Evolutionary conservation across 2,113 vertebrate species (phyloP), one percentile per base, ranked within the genome.

Genomic region (Neolamprologus ventralis): DNA sequence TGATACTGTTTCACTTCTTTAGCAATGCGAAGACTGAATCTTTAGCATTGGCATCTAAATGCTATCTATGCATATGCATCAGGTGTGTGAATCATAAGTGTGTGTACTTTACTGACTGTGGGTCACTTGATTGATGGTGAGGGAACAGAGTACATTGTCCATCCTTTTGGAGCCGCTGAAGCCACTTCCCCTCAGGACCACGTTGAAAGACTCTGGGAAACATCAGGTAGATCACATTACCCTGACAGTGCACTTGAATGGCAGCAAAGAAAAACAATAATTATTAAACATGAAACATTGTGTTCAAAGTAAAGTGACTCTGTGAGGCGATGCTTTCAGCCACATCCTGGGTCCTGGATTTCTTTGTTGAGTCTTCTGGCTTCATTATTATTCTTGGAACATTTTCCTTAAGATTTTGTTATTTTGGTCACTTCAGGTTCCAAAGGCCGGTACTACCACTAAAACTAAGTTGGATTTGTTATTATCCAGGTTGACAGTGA

Each of bases 131-230:
- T 98, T 97, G 31, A 97, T 86, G 16, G 96, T 95, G 47, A 97
- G 97, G 21, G 95, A 96, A 55, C 98, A 99, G 54, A 97, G 92
- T 5, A 97, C 86, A 1, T 90, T 94, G 68, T 96, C 95, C 0
- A 81, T 90, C 35, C 87, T 96, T 82, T 94, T 96, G 16, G 97
- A 96, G 13, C 97, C 92, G 1, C 89, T 96, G 93, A 99, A 97
- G 82, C 97, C 97, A 3, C 94, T 97, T 89, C 98, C 98, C 89
- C 92, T 96, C 51, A 99, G 91, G 51, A 99, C 97, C 75, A 99
- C 96, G 3, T 97, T 95, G 89, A 99, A 99, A 14, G 98, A 96
- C 94, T 98, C 98, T 99, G 94, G 7, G 10, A 96, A 91, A 93
- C 88, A 93, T 68, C 9, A 49, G 16, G 47, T 17, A 68, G 11